Base-by-base conservation (phyloP, 2,888 invertebrate genomes). In the Nomada goodeniana region DNA sequence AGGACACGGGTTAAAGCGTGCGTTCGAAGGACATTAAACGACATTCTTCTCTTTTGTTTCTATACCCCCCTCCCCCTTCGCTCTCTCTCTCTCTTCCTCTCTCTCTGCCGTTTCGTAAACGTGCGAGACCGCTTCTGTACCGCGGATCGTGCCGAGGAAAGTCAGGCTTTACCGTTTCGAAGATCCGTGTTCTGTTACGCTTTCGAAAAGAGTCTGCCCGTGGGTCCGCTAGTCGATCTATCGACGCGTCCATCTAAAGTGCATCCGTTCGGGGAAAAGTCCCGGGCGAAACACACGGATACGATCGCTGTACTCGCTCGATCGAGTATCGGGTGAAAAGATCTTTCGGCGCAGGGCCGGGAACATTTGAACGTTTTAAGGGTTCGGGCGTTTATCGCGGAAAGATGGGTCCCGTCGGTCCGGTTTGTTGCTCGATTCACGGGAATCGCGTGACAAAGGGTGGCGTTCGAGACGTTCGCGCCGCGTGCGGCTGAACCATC, bases 11-110 rank as follows among this genome's bases (percentile, higher is more conserved):
- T n/a, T 89, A 86, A 44, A 83, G 82, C 65, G 93, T 91, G 85
- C 74, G 70, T 3, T 91, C 93, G 80, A 92, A 93, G n/a, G 94
- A 94, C 89, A 91, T 92, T 18, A 93, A 87, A 69, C 92, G 29
- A 91, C 26, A 92, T 91, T 75, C 90, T 89, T 93, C 80, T 92
- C 92, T 2, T 0, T 20, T 15, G n/a, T 36, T 4, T 2, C 13
- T 23, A 2, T 23, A 47, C 2, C 23, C 1, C 23, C 13, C 36
- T 2, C 42, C 47, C 2, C 23, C 1, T n/a, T n/a, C n/a, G n/a
- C n/a, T n/a, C n/a, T n/a, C n/a, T n/a, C n/a, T n/a, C 23, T 23
- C 23, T 23, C 23, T 1, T 23, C 23, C 23, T 1, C 23, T 23
- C 0, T 23, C 23, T 15, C 36, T 5, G 23, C 23, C n/a, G 2